Base-by-base conservation (phyloP, 2,113 vertebrate genomes). In the Platichthys stellatus region DNA sequence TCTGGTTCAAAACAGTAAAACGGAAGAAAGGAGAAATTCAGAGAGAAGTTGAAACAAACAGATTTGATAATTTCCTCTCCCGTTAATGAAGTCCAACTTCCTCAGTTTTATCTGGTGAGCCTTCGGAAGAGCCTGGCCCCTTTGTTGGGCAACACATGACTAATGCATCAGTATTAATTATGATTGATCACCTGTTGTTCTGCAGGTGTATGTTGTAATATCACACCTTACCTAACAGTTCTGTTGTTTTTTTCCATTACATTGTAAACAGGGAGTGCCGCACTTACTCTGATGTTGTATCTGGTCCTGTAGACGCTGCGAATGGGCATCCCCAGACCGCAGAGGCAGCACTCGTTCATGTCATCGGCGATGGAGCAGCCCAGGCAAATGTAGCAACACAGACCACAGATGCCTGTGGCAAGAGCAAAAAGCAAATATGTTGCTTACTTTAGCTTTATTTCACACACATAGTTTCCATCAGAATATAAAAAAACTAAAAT, bases 261-360 rank as follows among this genome's bases (percentile, higher is more conserved):
- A 26, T 2, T 18, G 18, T 51, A 5, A 31, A 31, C 28, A 31
- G 28, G 28, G 28, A 31, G 28, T 31, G 4, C 28, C 4, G 31
- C 31, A 65, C 92, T 81, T 45, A 96, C 96, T 0, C 72, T 82
- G 78, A 97, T 96, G 82, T 95, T 94, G 40, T 97, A 96, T 87
- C 14, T 94, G 86, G 95, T 96, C 84, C 95, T 89, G 93, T 96
- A 96, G 23, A 97, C 92, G 0, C 93, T 94, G 80, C 96, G 94
- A 76, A 97, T 94, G 6, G 96, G n/a, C 68, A 94, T 80, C 0
- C 4, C 76, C 10, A 62, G 0, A 0, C 96, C 96, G 0, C 95
- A 97, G 26, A 95, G 14, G 76, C 93, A 97, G 87, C 93, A 97
- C 89, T 97, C 95, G 0, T 85, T 5, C 96, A 97, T 96, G 74